A percentile compares a stretch with the other conserved stretches of the same genome.
Evolutionary conservation across 1,140 invertebrate genomes (phyloP).

Genomic region (Monomorium pharaonis): DNA sequence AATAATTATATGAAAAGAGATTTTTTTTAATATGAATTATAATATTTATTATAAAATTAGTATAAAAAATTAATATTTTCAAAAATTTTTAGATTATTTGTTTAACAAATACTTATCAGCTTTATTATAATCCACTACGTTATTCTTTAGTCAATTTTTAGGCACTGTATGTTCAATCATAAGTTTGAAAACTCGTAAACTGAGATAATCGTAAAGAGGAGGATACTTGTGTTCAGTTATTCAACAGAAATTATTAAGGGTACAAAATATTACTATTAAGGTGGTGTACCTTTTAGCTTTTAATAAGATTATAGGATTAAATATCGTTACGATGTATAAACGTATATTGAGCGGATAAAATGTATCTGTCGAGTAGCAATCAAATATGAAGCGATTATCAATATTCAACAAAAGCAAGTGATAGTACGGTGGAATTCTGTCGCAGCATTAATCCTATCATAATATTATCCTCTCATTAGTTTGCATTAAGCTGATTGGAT

Average conservation of each 20-base stretch:
- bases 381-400: conserved; percentile 12
- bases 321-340: neutral
- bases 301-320: neutral
- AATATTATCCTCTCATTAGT: conserved; percentile 50
- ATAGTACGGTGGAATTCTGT: neutral
- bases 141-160: too few species aligned
- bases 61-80: too few species aligned
- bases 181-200: too few species aligned
- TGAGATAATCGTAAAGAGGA: too few species aligned
- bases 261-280: neutral
- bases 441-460: conserved; percentile 17
- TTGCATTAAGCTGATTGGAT: conserved; percentile 21
- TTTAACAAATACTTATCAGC: too few species aligned
- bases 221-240: neutral
- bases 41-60: too few species aligned
- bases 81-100: too few species aligned
- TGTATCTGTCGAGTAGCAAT: conserved; percentile 3
- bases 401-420: neutral
- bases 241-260: neutral
- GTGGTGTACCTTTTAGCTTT: neutral
- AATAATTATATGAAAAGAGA: too few species aligned
- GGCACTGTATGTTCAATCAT: too few species aligned
- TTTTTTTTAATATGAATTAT: too few species aligned
- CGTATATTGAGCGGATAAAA: neutral
- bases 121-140: too few species aligned